phyloP scores from a whole-genome alignment of 2,113 vertebrate genomes.

The Phodopus roborovskii region DNA sequence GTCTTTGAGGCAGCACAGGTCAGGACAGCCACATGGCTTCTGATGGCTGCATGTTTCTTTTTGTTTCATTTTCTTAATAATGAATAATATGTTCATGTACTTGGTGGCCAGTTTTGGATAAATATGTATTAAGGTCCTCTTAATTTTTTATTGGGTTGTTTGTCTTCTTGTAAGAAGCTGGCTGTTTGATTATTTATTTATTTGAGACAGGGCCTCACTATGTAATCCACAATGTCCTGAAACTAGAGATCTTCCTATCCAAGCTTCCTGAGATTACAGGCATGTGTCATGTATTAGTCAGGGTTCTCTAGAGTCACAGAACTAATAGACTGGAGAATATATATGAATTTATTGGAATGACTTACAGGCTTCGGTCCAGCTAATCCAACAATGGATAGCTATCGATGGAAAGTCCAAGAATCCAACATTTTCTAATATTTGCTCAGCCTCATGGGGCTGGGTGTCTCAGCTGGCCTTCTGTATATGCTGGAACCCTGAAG shows the following conservation, averaged over 20 bases:
- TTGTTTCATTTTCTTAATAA: not conserved
- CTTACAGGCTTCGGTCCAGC: no score
- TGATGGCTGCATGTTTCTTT: not conserved
- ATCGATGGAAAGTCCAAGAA: no score
- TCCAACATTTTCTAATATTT: no score
- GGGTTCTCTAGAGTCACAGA: no score
- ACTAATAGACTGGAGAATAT: no score
- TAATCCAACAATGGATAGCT: no score
- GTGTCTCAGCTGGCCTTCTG: no score
- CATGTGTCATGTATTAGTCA: not conserved
- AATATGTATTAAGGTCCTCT: not conserved
- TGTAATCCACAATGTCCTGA: not conserved
- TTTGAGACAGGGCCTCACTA: not conserved
- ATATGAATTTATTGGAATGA: no score
- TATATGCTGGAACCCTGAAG: no score
- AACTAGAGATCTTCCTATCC: not conserved
- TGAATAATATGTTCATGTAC: not conserved
- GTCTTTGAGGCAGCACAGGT: no score
- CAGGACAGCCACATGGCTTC: no score
- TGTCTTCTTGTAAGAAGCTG: not conserved
- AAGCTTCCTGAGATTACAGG: not conserved
- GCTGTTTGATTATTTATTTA: not conserved
- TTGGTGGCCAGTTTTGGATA: not conserved
- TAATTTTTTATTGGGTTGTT: not conserved
- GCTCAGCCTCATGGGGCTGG: no score